These are phyloP conservation scores for Drosophila maculinotata DNA, from an alignment of 2,888 invertebrate species.

Conservation along the genomic window DNA sequence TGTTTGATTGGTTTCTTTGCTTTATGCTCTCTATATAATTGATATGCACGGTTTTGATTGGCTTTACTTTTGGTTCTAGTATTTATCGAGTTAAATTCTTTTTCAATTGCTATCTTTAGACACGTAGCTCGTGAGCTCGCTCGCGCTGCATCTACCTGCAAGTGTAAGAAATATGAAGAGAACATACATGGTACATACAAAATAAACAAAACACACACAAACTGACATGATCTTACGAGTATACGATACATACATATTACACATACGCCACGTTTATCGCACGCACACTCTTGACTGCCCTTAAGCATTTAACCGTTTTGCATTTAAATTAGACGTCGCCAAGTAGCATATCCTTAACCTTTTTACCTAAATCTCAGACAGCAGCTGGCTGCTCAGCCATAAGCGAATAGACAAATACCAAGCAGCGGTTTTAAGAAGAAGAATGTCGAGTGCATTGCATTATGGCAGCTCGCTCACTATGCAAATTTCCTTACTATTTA, in stretches of 20 bases:
- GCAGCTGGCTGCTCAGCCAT: conserved; percentile 29
- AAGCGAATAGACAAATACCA: conserved; percentile 60
- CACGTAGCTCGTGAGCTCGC: conserved; percentile 5
- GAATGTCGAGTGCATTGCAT: conserved; percentile 61
- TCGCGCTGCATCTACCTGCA: conserved; percentile 64
- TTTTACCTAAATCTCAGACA: conserved; percentile 74
- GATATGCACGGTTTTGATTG: conserved; percentile 70
- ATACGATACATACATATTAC: conserved; percentile 38
- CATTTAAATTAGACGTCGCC: conserved; percentile 66
- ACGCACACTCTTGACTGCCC: conserved; percentile 9
- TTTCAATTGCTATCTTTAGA: conserved; percentile 27
- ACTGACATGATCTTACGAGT: conserved; percentile 41
- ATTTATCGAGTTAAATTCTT: conserved; percentile 43
- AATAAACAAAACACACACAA: conserved; percentile 43
- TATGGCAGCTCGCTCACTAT: conserved; percentile 62
- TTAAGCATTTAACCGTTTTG: conserved; percentile 47
- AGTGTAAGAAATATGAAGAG: conserved; percentile 67
- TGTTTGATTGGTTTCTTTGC: conserved; percentile 63
- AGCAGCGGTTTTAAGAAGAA: conserved; percentile 13
- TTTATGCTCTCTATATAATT: conserved; percentile 37
- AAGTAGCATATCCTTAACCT: conserved; percentile 77
- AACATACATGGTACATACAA: conserved; percentile 56
- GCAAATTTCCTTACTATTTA: conserved; percentile 61
- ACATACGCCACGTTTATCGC: conserved; percentile 56
- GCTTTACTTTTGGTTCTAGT: conserved; percentile 38